phyloP scores from a whole-genome alignment of 2,888 invertebrate genomes.

The Acholoe squamosa region DNA sequence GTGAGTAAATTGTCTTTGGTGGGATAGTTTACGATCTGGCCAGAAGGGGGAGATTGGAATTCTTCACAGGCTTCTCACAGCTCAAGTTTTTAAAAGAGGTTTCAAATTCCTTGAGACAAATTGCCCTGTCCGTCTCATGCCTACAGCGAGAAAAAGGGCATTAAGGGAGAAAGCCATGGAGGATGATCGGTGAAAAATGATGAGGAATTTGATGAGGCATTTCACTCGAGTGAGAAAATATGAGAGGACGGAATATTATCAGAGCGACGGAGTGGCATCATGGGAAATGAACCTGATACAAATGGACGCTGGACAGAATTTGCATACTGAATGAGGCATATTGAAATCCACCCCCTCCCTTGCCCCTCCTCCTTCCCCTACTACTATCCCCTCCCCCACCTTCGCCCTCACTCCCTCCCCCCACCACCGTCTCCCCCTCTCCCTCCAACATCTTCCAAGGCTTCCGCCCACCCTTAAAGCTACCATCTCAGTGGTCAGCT shows the following conservation, averaged over 20 bases:
- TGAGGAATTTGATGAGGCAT: background rate
- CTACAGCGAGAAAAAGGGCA: no score
- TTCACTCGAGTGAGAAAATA: background rate
- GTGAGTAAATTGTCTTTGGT: background rate
- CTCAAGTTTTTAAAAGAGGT: background rate
- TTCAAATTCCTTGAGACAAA: no score
- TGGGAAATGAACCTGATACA: slow-evolving; percentile 20
- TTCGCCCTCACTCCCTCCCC: background rate
- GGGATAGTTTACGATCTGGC: background rate
- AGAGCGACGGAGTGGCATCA: background rate
- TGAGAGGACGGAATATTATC: slow-evolving; percentile 16
- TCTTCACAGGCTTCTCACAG: background rate
- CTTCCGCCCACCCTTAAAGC: no score
- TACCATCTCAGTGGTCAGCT: no score
- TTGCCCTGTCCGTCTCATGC: no score
- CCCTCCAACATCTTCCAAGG: no score
- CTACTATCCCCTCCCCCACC: background rate
- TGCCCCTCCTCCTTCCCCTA: background rate
- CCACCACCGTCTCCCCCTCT: no score
- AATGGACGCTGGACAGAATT: background rate
- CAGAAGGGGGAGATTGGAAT: background rate
- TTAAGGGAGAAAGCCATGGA: no score
- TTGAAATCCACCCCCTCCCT: background rate
- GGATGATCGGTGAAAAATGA: slow-evolving; percentile 9
- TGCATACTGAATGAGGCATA: background rate